Percentiles rank a stretch among this genome's conserved stretches.
Conservation (phyloP, 2,797 vertebrate genomes). For the Eptatretus atami region DNA sequence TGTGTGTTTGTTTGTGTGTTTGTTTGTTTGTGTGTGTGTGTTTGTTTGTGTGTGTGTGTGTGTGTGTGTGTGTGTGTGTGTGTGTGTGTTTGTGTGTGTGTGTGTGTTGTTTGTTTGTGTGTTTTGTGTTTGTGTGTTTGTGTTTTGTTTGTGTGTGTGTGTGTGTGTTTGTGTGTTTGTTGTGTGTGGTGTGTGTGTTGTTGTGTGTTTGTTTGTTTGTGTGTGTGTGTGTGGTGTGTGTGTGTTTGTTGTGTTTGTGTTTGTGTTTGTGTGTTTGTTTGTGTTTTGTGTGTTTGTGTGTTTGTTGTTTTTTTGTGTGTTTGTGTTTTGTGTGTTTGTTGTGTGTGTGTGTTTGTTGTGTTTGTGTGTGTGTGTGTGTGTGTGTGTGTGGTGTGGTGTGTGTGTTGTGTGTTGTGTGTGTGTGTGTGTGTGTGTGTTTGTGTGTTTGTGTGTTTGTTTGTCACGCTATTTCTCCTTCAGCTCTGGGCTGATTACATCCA, state of each 20-base stretch:
- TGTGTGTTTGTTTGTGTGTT: neutral
- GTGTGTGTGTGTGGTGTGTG: no score
- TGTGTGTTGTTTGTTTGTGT: neutral
- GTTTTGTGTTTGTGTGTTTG: neutral
- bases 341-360: neutral
- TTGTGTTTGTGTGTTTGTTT: neutral
- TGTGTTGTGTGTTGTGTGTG: neutral
- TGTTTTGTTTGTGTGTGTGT: neutral
- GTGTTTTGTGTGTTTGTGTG: neutral
- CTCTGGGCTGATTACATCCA: no score
- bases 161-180: neutral
- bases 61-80: neutral
- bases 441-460: neutral
- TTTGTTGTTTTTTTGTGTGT: neutral
- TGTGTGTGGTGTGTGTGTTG: no score
- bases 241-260: constrained; percentile 1
- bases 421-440: neutral
- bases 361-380: neutral
- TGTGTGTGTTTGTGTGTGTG: neutral
- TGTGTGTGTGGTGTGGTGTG: neutral
- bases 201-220: no score
- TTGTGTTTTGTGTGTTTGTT: neutral
- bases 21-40: neutral
- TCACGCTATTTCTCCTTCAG: neutral
- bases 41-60: neutral